A percentile compares a stretch with the other conserved stretches of the same genome.
Evolutionary conservation across 2,888 invertebrate genomes (phyloP).

Genomic region (Nycteola revayana): DNA sequence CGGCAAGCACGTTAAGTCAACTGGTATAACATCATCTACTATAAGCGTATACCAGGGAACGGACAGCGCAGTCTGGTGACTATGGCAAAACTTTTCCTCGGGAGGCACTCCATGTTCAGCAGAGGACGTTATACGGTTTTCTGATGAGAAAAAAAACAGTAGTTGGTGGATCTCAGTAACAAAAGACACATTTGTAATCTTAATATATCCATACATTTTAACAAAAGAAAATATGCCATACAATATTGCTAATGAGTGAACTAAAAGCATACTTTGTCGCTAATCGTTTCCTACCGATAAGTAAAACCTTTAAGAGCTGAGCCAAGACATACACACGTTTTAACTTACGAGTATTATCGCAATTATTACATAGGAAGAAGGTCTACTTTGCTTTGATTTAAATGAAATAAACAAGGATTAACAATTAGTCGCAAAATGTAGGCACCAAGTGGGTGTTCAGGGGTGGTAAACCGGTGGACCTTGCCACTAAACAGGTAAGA

Average conservation of each 20-base stretch:
- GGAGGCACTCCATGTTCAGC: too few relatives aligned
- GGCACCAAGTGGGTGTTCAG: constrained; percentile 39
- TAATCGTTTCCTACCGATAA: constrained; percentile 4
- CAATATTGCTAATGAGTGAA: neutral
- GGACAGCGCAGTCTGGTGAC: too few relatives aligned
- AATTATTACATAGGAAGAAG: constrained; percentile 12
- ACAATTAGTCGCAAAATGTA: constrained; percentile 52
- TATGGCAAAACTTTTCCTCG: too few relatives aligned
- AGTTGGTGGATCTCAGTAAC: too few relatives aligned
- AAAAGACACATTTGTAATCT: too few relatives aligned
- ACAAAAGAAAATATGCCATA: too few relatives aligned
- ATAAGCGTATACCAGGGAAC: too few relatives aligned
- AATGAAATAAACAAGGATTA: constrained; percentile 33
- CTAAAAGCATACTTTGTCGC: neutral
- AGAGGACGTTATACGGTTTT: too few relatives aligned
- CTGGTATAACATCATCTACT: too few relatives aligned
- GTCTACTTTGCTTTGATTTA: constrained; percentile 25
- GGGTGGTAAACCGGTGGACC: constrained; percentile 39
- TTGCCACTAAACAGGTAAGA: constrained; percentile 3
- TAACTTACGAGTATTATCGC: neutral
- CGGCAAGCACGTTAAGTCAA: too few relatives aligned
- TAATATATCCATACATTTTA: too few relatives aligned
- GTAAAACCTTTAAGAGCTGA: neutral
- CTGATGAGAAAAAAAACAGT: too few relatives aligned
- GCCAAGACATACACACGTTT: constrained; percentile 3